Base-by-base conservation (phyloP, 1,140 invertebrate genomes). In the Orussus abietinus region DNA sequence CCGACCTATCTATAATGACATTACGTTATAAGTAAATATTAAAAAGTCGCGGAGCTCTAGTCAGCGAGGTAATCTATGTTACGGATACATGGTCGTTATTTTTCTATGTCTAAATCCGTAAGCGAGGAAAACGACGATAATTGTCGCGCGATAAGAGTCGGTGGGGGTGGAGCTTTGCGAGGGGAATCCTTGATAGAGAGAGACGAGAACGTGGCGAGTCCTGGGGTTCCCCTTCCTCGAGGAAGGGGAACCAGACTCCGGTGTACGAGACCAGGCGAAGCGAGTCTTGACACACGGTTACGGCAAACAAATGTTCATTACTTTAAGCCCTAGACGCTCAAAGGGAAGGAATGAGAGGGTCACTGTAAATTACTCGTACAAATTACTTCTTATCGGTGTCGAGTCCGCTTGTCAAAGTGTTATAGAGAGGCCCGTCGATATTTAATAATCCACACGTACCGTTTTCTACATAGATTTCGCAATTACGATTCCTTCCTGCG, bases 311-410 rank as follows among this genome's bases (percentile, higher is more conserved):
- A 54, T 47, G 52, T 59, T 58, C 54, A 53, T 57, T 52, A 63
- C 32, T 58, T 50, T 51, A 57, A 62, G 50, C 51, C 52, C 53
- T 50, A 49, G 45, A 50, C 42, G 46, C 48, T 56, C 49, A 55
- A 57, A 46, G 20, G 29, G 7, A 42, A 42, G 21, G 21, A 37
- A 41, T 25, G 42, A 42, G 46, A 46, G 45, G 45, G 53, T 50
- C 38, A 56, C 53, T 59, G 50, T 47, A 53, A 54, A 57, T 61
- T 61, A 61, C 42, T 55, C 51, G 46, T 59, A 61, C 52, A 57
- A 63, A 57, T 53, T 55, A 61, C 37, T 56, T 44, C 49, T 35
- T 53, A 50, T 52, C 40, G 50, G 49, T 57, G 52, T 55, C 55
- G 47, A 58, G 43, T 58, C 55, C 49, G 53, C 57, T 59, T 55